phyloP scores from a whole-genome alignment of 2,888 invertebrate species.

The Mesoligia furuncula region DNA sequence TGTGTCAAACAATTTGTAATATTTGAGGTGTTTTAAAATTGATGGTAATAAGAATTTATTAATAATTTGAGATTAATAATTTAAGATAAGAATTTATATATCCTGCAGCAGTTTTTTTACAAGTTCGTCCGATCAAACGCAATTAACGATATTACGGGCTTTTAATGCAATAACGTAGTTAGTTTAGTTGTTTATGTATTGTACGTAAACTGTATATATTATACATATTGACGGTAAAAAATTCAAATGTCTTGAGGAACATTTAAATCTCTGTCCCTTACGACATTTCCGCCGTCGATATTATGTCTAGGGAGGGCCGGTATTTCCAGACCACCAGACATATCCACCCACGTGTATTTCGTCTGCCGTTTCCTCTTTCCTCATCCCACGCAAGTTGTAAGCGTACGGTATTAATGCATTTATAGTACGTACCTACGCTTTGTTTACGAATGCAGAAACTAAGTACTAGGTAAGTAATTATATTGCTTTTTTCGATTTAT shows the following conservation, averaged over 20 bases:
- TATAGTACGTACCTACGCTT: slow-evolving; percentile 20
- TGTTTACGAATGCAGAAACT: slow-evolving; percentile 17
- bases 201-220: not conserved
- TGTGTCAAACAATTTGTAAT: slow-evolving; percentile 43
- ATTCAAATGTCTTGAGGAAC: not conserved
- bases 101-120: not conserved
- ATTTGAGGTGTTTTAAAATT: slow-evolving; percentile 33
- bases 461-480: no score
- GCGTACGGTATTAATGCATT: slow-evolving; percentile 10
- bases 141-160: not conserved
- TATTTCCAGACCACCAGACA: not conserved
- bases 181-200: not conserved
- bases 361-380: slow-evolving; percentile 2
- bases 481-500: not conserved
- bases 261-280: not conserved
- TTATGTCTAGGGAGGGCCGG: not conserved
- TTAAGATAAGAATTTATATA: slow-evolving; percentile 11
- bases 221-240: not conserved
- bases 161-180: not conserved
- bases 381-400: slow-evolving; percentile 25
- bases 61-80: no score
- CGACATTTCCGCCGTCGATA: not conserved
- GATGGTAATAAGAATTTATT: slow-evolving; percentile 26
- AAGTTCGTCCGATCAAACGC: not conserved
- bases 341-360: not conserved